A percentile compares a stretch with the other conserved stretches of the same genome.
phyloP scores from a whole-genome alignment of 1,140 invertebrate genomes.

The Steinernema khuongi region DNA sequence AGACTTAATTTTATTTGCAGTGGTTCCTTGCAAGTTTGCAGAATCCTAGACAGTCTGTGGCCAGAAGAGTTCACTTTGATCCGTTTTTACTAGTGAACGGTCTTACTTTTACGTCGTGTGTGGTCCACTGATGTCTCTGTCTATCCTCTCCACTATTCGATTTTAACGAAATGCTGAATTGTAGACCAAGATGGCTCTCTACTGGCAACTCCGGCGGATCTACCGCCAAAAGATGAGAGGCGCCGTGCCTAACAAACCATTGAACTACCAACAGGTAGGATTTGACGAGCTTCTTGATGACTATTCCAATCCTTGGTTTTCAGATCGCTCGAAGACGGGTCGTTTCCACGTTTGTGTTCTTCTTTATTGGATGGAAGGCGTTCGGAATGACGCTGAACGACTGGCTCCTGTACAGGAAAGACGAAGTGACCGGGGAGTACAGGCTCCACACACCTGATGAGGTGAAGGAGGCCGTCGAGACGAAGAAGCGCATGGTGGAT shows the following conservation, averaged over 20 bases:
- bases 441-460: conserved; percentile 33
- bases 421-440: conserved; percentile 37
- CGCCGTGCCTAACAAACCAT: conserved; percentile 19
- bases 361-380: conserved; percentile 43
- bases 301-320: conserved; percentile 26
- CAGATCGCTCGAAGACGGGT: conserved; percentile 37
- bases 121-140: not conserved
- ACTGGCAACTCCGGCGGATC: conserved; percentile 40
- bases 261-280: conserved; percentile 28
- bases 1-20: too few relatives aligned
- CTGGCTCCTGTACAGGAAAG: conserved; percentile 33
- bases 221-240: conserved; percentile 40
- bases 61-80: too few relatives aligned
- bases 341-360: conserved; percentile 42
- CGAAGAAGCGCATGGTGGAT: conserved; percentile 23
- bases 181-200: not conserved
- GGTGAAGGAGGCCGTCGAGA: conserved; percentile 17
- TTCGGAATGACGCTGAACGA: conserved; percentile 41
- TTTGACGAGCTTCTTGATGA: not conserved
- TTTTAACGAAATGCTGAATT: too few relatives aligned
- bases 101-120: not conserved
- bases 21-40: too few relatives aligned
- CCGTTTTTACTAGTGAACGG: too few relatives aligned
- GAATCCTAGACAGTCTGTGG: too few relatives aligned
- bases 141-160: too few relatives aligned